These are phyloP conservation scores for Lasioglossum morio DNA, from an alignment of 2,888 invertebrate genomes.

Conservation along the genomic window DNA sequence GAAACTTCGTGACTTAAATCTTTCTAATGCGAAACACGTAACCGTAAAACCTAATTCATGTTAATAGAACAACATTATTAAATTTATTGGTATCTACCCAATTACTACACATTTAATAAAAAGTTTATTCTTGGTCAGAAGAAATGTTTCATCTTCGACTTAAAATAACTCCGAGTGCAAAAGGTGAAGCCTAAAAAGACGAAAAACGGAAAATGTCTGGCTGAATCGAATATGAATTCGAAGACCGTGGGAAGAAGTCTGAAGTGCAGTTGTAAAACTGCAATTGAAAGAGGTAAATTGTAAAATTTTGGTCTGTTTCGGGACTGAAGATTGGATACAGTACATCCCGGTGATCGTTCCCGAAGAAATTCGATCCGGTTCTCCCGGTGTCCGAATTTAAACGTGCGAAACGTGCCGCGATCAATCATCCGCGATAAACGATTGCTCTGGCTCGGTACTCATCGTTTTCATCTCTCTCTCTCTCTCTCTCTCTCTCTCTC, in stretches of 20 bases:
- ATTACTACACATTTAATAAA: no score
- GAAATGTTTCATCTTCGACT: no score
- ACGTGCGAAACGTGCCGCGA: conserved; percentile 8
- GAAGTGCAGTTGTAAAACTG: no score
- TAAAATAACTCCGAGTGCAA: no score
- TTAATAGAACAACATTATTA: no score
- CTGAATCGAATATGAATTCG: not conserved
- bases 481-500: not conserved
- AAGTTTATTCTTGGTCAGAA: no score
- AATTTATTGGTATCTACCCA: no score
- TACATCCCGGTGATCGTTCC: not conserved
- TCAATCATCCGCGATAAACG: conserved; percentile 11
- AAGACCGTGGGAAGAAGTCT: not conserved
- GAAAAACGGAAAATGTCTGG: not conserved
- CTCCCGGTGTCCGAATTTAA: conserved; percentile 5
- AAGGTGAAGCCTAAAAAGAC: not conserved
- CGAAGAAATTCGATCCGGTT: conserved; percentile 5
- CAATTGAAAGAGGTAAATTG: not conserved
- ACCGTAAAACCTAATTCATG: no score
- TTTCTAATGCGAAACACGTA: no score
- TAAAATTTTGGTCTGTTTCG: not conserved
- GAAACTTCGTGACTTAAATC: no score
- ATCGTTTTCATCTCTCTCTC: conserved; percentile 14
- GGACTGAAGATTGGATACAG: not conserved
- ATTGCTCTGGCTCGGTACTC: not conserved